These are phyloP conservation scores for Aphidius ervi DNA, from an alignment of 1,140 invertebrate species.

Conservation along the genomic window DNA sequence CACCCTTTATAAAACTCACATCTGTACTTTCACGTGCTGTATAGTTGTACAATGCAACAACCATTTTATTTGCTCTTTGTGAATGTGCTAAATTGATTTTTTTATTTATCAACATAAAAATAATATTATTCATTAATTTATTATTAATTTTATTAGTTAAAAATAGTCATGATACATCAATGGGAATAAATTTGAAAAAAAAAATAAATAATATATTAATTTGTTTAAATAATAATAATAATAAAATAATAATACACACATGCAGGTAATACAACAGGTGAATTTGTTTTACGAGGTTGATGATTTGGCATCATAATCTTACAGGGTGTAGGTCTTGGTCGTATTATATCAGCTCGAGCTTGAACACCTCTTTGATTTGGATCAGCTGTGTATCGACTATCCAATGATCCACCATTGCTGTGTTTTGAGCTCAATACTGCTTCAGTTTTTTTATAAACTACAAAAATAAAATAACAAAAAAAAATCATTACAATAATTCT, in stretches of 20 bases:
- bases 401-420: slow-evolving; percentile 65
- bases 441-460: slow-evolving; percentile 64
- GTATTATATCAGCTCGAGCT: slow-evolving; percentile 67
- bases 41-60: slow-evolving; percentile 89
- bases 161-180: neutral
- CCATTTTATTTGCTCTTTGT: slow-evolving; percentile 58
- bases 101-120: slow-evolving; percentile 6
- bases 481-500: slow-evolving; percentile 21
- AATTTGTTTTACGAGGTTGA: slow-evolving; percentile 46
- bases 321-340: slow-evolving; percentile 66
- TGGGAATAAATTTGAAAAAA: slow-evolving; percentile 15
- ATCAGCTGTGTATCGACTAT: slow-evolving; percentile 69
- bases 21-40: slow-evolving; percentile 84
- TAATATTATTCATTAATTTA: slow-evolving; percentile 6
- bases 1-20: slow-evolving; percentile 87
- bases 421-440: slow-evolving; percentile 59
- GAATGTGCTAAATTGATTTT: slow-evolving; percentile 29
- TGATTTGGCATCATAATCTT: slow-evolving; percentile 51
- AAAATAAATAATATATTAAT: neutral
- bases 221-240: neutral
- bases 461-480: slow-evolving; percentile 31
- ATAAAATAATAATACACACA: slow-evolving; percentile 46
- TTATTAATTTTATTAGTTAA: neutral
- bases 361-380: slow-evolving; percentile 67
- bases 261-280: slow-evolving; percentile 49